phyloP scores from a whole-genome alignment of 2,888 invertebrate species.

The Agonopterix heracliana region DNA sequence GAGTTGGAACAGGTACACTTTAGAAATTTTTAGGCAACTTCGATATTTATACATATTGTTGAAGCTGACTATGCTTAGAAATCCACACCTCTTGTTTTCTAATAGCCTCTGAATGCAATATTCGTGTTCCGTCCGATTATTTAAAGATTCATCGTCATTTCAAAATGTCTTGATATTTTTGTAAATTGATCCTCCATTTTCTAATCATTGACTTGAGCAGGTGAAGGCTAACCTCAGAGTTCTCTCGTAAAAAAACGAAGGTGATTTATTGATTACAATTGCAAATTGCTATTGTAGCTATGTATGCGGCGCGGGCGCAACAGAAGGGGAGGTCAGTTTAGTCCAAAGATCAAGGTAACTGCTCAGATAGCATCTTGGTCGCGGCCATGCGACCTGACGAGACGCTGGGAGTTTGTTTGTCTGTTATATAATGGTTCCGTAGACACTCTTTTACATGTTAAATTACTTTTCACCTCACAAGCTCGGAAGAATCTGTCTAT shows the following conservation, averaged over 20 bases:
- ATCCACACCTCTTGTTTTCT: no score
- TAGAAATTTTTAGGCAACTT: no score
- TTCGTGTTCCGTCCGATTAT: no score
- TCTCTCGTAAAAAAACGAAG: neutral
- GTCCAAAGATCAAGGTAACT: constrained; percentile 59
- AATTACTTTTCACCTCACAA: no score
- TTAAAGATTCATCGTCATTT: neutral
- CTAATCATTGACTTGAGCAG: neutral
- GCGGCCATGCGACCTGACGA: neutral
- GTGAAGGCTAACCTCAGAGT: neutral
- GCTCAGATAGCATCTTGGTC: constrained; percentile 30
- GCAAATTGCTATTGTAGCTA: constrained; percentile 3
- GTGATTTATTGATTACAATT: constrained; percentile 1
- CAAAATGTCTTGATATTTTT: no score
- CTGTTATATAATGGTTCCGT: neutral
- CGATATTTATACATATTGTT: no score
- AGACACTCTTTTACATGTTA: neutral
- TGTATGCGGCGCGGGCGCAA: constrained; percentile 10
- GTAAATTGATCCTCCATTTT: neutral
- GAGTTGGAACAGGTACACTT: no score
- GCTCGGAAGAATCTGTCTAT: no score
- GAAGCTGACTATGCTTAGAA: no score
- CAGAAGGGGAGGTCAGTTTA: constrained; percentile 41
- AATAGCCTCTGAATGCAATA: no score
- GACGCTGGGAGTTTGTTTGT: neutral